Evolutionary conservation across 2,888 invertebrate species (phyloP).

Genomic region (Ellobium chinense): DNA sequence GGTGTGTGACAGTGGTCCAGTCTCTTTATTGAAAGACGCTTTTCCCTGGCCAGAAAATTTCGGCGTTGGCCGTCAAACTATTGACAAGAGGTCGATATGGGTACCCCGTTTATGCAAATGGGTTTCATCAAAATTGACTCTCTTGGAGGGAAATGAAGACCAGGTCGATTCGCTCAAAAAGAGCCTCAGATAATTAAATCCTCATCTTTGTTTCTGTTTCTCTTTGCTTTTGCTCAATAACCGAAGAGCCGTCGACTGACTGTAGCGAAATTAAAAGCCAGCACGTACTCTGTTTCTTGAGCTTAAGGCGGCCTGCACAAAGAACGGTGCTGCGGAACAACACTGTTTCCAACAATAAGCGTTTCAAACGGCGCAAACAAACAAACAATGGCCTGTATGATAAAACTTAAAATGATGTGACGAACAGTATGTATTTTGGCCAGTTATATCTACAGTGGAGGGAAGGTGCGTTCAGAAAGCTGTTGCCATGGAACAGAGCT

Average conservation of each 20-base stretch:
- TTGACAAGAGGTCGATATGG: constrained; percentile 43
- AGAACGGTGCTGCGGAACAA: too few relatives aligned
- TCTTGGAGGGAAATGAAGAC: constrained; percentile 35
- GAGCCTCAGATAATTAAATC: constrained; percentile 34
- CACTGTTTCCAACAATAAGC: not conserved
- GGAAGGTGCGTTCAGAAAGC: constrained; percentile 26
- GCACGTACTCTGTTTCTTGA: too few relatives aligned
- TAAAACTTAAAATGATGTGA: constrained; percentile 27
- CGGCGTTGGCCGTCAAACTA: constrained; percentile 26
- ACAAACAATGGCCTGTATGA: constrained; percentile 22
- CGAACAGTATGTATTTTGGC: constrained; percentile 7
- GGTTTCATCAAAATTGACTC: constrained; percentile 43
- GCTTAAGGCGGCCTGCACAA: too few relatives aligned
- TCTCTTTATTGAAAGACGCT: constrained; percentile 15
- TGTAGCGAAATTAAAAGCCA: too few relatives aligned
- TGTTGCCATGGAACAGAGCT: constrained; percentile 33
- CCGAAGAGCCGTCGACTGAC: not conserved
- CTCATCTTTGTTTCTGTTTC: constrained; percentile 26
- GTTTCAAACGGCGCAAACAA: not conserved
- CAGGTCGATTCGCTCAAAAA: constrained; percentile 29
- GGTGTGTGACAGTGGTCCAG: not conserved
- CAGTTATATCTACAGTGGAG: constrained; percentile 26
- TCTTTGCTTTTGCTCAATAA: not conserved
- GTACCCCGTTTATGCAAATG: constrained; percentile 40
- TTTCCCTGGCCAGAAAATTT: constrained; percentile 21